Evolutionary conservation across 1,140 invertebrate genomes (phyloP), one percentile per base, ranked within the genome.

Genomic region (Nebria ingens): DNA sequence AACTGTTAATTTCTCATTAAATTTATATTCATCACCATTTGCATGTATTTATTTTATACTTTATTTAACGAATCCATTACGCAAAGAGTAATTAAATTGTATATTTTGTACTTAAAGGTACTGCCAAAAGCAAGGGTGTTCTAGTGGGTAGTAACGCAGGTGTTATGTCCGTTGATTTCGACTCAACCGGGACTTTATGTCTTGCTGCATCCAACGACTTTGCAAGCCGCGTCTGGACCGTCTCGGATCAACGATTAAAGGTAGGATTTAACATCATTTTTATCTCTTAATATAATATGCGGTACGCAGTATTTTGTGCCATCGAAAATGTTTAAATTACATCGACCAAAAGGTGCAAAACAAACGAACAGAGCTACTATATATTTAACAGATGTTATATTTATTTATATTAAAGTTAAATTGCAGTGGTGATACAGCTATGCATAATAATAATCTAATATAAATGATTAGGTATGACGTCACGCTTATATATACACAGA

Each of bases 131-230:
- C 55, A 84, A 81, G 71, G 89, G 87, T 34, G 80, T 83, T 55
- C 73, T 96, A 23, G 85, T 86, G 11, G 94, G 93, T 3, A 93
- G 91, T 65, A 97, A 96, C 73, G 90, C 88, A 4, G 88, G 86
- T 50, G 86, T 97, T n/a, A 94, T 93, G 81, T 92, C 90, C 1
- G 83, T 98, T 40, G 93, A 97, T 67, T 97, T 96, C 71, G 93
- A 97, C 71, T 80, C 85, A 21, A 89, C 91, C 49, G 93, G 91
- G 29, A 82, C 82, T 19, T 79, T 89, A 60, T 80, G 97, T 54
- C 76, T 97, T 23, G 94, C 86, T 49, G 89, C 93, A 19, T 96
- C 92, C 22, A 93, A 93, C 72, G 95, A 98, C 74, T 94, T 91
- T 71, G 93, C 94, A 0, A 91, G 89, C 68, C 79, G 94, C 52